These are phyloP conservation scores for Cassiopea xamachana DNA, from an alignment of 30 jellyfish, hydroid and myxozoan genomes.

Conservation along the genomic window DNA sequence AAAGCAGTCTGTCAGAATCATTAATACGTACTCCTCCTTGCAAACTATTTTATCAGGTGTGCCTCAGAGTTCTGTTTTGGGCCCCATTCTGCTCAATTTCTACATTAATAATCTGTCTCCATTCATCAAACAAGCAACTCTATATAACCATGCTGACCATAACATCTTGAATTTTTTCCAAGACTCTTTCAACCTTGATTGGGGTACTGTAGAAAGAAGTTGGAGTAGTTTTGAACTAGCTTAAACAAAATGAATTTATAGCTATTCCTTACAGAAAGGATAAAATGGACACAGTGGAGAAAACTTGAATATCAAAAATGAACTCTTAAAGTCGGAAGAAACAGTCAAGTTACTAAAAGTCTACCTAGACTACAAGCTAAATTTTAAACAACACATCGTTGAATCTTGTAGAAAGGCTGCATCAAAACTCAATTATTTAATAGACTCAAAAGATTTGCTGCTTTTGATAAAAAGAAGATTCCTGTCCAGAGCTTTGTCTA, in stretches of 20 bases:
- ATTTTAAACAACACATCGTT: no score
- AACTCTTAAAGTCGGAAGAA: no score
- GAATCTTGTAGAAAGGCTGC: no score
- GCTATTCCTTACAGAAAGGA: no score
- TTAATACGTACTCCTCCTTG: slow-evolving; percentile 8
- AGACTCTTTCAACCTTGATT: not conserved
- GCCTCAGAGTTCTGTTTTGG: slow-evolving; percentile 52
- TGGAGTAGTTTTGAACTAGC: not conserved
- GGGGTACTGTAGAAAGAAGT: not conserved
- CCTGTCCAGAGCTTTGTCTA: no score
- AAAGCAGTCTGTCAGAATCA: slow-evolving; percentile 29
- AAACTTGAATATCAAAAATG: no score
- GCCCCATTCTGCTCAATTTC: slow-evolving; percentile 25
- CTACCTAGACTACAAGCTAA: no score
- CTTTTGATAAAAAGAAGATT: no score
- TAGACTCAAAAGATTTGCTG: no score
- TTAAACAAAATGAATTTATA: not conserved
- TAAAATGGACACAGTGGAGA: no score
- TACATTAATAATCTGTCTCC: slow-evolving; percentile 11
- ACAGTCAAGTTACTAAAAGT: no score
- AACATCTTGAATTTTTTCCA: not conserved
- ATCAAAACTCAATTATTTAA: no score
- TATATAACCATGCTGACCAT: not conserved
- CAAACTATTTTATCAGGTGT: slow-evolving; percentile 36
- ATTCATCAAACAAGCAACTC: slow-evolving; percentile 18